Conservation (phyloP, 2,797 vertebrate genomes). For the Delichon dasypus region DNA sequence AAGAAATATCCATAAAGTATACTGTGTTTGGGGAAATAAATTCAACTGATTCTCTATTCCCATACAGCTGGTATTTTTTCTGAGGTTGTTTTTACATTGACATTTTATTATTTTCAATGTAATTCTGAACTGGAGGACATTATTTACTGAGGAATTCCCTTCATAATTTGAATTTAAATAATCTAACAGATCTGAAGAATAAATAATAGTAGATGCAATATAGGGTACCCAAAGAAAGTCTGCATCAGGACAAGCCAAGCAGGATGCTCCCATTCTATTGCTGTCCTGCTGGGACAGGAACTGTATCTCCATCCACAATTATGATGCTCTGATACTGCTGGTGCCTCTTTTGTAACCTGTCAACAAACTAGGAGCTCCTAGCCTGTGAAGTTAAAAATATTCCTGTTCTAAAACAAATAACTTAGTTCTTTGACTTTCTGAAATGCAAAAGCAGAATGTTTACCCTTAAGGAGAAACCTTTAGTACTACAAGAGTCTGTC, state of each 20-base stretch:
- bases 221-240: not conserved
- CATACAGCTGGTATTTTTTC: not conserved
- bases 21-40: conserved; percentile 21
- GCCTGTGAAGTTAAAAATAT: not conserved
- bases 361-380: not conserved
- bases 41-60: conserved; percentile 16
- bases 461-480: not conserved
- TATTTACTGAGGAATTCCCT: conserved; percentile 12
- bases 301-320: fast-evolving
- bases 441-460: not conserved
- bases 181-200: conserved; percentile 2
- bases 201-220: not conserved
- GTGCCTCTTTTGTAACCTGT: not conserved
- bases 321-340: fast-evolving
- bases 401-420: not conserved
- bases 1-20: conserved; percentile 27
- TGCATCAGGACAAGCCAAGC: not conserved
- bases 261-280: not conserved
- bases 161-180: conserved; percentile 12
- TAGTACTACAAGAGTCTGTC: not conserved
- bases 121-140: not conserved
- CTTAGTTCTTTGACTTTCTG: not conserved
- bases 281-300: not conserved
- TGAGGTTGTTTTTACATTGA: not conserved
- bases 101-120: conserved; percentile 1